Evolutionary conservation across 2,888 invertebrate genomes (phyloP).

Genomic region (Rhagonycha lutea): DNA sequence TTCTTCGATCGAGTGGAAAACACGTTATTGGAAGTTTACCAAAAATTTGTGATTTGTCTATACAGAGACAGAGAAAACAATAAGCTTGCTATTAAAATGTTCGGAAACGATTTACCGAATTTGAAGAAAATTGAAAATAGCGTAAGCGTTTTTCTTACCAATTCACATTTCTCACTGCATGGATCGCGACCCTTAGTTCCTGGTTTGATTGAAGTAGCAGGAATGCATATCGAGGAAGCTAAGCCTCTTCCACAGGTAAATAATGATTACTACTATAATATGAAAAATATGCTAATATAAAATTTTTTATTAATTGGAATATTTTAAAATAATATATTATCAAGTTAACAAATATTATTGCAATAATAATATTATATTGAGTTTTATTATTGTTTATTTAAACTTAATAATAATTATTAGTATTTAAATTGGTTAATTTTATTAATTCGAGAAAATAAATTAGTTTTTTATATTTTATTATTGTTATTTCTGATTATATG

Average conservation of each 20-base stretch:
- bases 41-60: not conserved
- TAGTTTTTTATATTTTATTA: too few species aligned
- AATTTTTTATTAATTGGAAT: too few species aligned
- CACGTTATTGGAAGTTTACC: not conserved
- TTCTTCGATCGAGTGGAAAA: slow-evolving; percentile 34
- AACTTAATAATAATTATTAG: too few species aligned
- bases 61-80: not conserved
- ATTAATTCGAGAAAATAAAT: too few species aligned
- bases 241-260: slow-evolving; percentile 40
- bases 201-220: slow-evolving; percentile 59
- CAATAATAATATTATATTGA: too few species aligned
- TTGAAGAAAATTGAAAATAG: slow-evolving; percentile 39
- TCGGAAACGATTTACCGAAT: not conserved
- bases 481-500: too few species aligned
- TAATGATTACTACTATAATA: not conserved
- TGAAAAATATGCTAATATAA: too few species aligned
- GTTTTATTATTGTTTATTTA: too few species aligned
- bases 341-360: too few species aligned
- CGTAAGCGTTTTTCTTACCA: slow-evolving; percentile 56
- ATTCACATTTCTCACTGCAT: slow-evolving; percentile 55
- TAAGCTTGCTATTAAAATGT: not conserved
- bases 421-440: too few species aligned
- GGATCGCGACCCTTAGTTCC: slow-evolving; percentile 56
- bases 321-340: too few species aligned
- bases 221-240: slow-evolving; percentile 55